Base-by-base conservation (phyloP, 2,113 vertebrate genomes). In the Stegastes partitus region DNA sequence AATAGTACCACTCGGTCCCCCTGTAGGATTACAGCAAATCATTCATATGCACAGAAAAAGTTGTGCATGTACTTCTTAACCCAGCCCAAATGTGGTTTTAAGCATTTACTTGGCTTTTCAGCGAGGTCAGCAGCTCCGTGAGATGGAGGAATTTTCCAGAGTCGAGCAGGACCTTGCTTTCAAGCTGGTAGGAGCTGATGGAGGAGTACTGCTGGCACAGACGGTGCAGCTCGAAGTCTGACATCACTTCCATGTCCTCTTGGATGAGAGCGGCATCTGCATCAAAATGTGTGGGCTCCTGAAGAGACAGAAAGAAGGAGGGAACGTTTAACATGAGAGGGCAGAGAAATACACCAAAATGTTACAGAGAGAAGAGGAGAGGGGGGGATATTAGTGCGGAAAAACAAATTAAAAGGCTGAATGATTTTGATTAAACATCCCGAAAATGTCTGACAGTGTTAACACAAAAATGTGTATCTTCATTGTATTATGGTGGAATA, bases 231-330 rank as follows among this genome's bases (percentile, higher is more conserved):
- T 99, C 98, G 91, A 98, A 99, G 92, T 99, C 98, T 56, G 97
- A 98, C 97, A 99, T 99, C 69, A 98, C 96, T 76, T 96, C 95
- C 98, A 99, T 99, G 89, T 99, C 97, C 93, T 99, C 97, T 81
- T 97, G 96, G 87, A 99, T 97, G 65, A 98, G 94, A 77, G 94
- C 95, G 45, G 97, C 94, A 23, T 97, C 93, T 8, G 98, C 97
- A 75, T 99, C 97, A 82, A 90, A 86, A 90, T 99, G 97, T 16
- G 96, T 98, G 49, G 97, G 96, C 77, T 99, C 98, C 98, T 99
- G 75, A 10, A 16, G 19, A 55, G 9, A 39, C 1, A 67, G 6
- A 25, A 21, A 58, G 11, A 10, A 39, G 44, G 0, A 19, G 2
- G 22, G 39, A 59, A 21, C 1, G 47, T 31, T 11, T 15, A 3